Conservation (phyloP, 2,888 invertebrate species). For the Dolichomitus sp. region DNA sequence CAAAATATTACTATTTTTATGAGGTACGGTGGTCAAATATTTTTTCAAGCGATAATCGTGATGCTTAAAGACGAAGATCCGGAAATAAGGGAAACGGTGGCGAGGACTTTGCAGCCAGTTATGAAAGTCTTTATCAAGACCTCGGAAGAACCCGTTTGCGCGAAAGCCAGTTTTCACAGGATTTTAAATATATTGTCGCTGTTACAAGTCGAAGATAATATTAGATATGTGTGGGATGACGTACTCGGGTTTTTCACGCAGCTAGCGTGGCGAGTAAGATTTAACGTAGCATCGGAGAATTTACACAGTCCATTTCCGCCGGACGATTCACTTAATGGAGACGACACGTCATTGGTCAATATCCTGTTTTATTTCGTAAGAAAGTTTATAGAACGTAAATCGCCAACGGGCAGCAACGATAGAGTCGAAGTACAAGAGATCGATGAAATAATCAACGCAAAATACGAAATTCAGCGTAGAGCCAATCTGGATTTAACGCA, state of each 20-base stretch:
- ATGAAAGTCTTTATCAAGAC: background rate
- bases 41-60: slow-evolving; percentile 85
- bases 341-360: slow-evolving; percentile 83
- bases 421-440: slow-evolving; percentile 32
- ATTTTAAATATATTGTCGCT: slow-evolving; percentile 19
- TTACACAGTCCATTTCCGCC: slow-evolving; percentile 87
- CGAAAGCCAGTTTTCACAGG: slow-evolving; percentile 36
- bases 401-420: background rate
- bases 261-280: background rate
- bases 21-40: slow-evolving; percentile 79
- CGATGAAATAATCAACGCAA: slow-evolving; percentile 46
- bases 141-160: slow-evolving; percentile 6
- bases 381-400: slow-evolving; percentile 21
- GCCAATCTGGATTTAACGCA: slow-evolving; percentile 64
- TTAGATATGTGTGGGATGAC: background rate
- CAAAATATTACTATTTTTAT: background rate
- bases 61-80: slow-evolving; percentile 88
- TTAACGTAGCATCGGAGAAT: background rate
- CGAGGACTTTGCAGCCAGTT: slow-evolving; percentile 67
- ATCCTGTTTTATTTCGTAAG: slow-evolving; percentile 64
- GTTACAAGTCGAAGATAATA: background rate
- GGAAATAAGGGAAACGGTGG: slow-evolving; percentile 86
- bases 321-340: slow-evolving; percentile 87
- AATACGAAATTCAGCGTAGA: slow-evolving; percentile 67
- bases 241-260: background rate